Base-by-base conservation (phyloP, 2,888 invertebrate species). In the Alcis repandata region DNA sequence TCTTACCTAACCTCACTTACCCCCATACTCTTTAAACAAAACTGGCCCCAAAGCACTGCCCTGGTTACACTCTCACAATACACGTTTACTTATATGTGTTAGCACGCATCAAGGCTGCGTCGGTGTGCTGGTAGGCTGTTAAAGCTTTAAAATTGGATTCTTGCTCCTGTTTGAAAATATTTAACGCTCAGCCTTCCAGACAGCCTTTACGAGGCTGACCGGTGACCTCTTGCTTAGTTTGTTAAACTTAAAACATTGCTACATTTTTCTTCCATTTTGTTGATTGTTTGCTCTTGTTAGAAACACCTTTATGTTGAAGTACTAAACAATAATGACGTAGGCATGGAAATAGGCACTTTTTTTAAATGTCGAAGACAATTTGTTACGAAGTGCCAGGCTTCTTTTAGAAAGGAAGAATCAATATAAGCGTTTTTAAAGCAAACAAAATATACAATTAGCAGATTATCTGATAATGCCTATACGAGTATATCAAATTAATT, bases 31-130 rank as follows among this genome's bases (percentile, higher is more conserved):
- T 0, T 20, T 4, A 1, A 11, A 11, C 7, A 46, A 27, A 46
- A 32, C 15, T 32, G 32, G 46, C 46, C 53, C 53, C 15, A n/a
- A 17, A 36, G n/a, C 13, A 27, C 1, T 11, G 19, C 4, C 51
- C 63, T 57, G 27, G 13, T 9, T 63, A 33, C 57, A 52, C 22
- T 51, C 52, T 15, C 8, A 17, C 8, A 74, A 73, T 71, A 66
- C 63, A 69, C 69, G 52, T 19, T 27, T 27, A 6, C 6, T 27
- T 75, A 64, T 78, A 76, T 76, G 69, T 67, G 60, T 70, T 72
- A 75, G 75, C 77, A 68, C 73, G 70, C 69, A 72, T 78, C 70
- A 17, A 40, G 67, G 58, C 63, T 46, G 53, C 66, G 69, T 68
- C 70, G 63, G 70, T 74, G 73, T 70, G 71, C 61, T 67, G 52